phyloP scores from a whole-genome alignment of 2,797 vertebrate species.

The Microctenopoma stevenorrisi region DNA sequence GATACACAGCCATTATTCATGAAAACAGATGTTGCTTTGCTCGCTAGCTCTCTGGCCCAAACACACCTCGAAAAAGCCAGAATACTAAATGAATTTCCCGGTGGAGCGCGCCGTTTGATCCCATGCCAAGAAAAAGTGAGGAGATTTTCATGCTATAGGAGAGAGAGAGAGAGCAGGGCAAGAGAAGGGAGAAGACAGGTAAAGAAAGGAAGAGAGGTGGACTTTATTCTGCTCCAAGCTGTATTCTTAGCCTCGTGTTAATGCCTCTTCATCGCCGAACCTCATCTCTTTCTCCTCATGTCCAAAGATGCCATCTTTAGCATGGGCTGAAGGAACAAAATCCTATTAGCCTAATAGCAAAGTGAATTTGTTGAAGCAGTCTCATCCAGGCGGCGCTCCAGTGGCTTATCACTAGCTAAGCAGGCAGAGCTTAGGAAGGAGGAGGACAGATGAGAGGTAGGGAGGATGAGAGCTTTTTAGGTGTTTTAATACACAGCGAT shows the following conservation, averaged over 20 bases:
- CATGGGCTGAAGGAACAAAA: conserved; percentile 54
- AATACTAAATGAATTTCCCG: conserved; percentile 78
- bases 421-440: conserved; percentile 64
- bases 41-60: conserved; percentile 68
- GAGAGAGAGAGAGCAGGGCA: neutral
- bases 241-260: conserved; percentile 40
- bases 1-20: conserved; percentile 79
- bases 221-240: conserved; percentile 62
- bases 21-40: conserved; percentile 81
- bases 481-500: conserved; percentile 14
- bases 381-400: conserved; percentile 64
- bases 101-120: conserved; percentile 69
- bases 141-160: conserved; percentile 62
- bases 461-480: neutral
- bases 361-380: conserved; percentile 70
- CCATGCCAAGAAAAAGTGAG: conserved; percentile 69
- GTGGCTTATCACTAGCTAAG: conserved; percentile 71
- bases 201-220: conserved; percentile 4
- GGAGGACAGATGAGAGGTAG: conserved; percentile 31
- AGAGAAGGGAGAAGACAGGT: neutral
- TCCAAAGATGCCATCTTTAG: conserved; percentile 67
- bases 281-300: conserved; percentile 50
- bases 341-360: conserved; percentile 76
- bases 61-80: conserved; percentile 64
- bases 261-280: conserved; percentile 51